phyloP scores from a whole-genome alignment of 2,797 vertebrate species.

The Protosalanx chinensis region DNA sequence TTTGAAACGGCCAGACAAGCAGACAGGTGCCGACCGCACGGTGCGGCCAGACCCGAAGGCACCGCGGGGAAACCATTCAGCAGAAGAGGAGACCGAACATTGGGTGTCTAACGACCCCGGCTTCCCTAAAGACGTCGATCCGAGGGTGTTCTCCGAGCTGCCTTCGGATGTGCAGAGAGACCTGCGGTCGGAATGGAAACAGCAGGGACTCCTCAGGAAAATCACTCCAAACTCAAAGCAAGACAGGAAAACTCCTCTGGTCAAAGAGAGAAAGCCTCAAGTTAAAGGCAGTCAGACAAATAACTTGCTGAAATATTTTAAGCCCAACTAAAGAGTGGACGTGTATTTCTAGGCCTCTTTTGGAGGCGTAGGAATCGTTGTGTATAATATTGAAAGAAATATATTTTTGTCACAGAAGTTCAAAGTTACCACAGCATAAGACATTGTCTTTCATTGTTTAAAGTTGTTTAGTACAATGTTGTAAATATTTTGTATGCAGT shows the following conservation, averaged over 20 bases:
- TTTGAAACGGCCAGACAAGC: conserved; percentile 8
- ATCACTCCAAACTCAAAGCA: conserved; percentile 45
- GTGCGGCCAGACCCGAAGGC: conserved; percentile 4
- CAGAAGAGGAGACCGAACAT: conserved; percentile 11
- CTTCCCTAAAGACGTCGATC: conserved; percentile 77
- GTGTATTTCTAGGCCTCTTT: background rate
- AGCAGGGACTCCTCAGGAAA: conserved; percentile 57
- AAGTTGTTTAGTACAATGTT: background rate
- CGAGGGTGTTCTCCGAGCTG: conserved; percentile 79
- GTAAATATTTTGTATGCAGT: background rate
- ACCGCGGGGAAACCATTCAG: conserved; percentile 7
- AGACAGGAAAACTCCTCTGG: conserved; percentile 32
- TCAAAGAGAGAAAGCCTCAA: conserved; percentile 56
- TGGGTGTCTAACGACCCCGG: conserved; percentile 36
- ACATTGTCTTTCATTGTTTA: background rate
- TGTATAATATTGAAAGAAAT: background rate
- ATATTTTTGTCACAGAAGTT: background rate
- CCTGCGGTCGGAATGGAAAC: conserved; percentile 81
- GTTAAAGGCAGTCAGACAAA: conserved; percentile 58
- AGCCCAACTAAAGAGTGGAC: conserved; percentile 58
- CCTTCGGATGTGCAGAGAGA: conserved; percentile 78
- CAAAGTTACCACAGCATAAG: background rate
- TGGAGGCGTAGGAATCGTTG: background rate
- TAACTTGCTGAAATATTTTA: conserved; percentile 79
- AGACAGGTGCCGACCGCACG: background rate